These are phyloP conservation scores for Cotesia typhae DNA, from an alignment of 1,140 invertebrate genomes.

Conservation along the genomic window DNA sequence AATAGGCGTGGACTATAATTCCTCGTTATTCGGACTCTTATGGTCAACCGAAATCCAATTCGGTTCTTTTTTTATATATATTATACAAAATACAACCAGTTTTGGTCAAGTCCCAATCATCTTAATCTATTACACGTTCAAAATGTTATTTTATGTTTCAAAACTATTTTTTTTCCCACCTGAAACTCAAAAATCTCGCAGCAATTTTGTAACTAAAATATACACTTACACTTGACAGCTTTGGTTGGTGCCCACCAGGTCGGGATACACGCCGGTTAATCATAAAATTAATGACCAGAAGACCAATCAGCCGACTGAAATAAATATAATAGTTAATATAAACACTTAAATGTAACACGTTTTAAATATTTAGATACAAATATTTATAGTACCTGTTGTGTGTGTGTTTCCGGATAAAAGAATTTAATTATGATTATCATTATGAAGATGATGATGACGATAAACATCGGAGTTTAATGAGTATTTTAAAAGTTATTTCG, in stretches of 20 bases:
- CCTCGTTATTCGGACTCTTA: slow-evolving; percentile 6
- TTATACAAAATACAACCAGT: too few species aligned
- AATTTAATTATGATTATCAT: too few species aligned
- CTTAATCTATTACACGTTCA: slow-evolving; percentile 13
- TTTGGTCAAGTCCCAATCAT: slow-evolving; percentile 10
- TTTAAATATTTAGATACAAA: neutral
- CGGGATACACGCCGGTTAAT: neutral
- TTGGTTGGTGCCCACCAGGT: neutral
- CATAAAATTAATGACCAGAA: slow-evolving; percentile 9
- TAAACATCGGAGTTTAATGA: too few species aligned
- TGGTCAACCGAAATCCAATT: neutral
- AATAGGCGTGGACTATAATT: slow-evolving; percentile 22
- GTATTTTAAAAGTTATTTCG: too few species aligned
- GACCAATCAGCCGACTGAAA: slow-evolving; percentile 1
- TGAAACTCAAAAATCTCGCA: neutral
- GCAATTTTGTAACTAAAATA: neutral
- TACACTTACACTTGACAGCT: neutral
- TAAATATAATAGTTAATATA: slow-evolving; percentile 3
- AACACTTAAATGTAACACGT: slow-evolving; percentile 11
- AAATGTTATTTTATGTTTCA: neutral
- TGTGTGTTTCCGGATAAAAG: too few species aligned
- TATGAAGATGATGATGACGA: too few species aligned
- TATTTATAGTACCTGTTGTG: too few species aligned
- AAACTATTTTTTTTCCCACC: neutral
- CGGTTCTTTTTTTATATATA: neutral